Base-by-base conservation (phyloP, 2,797 vertebrate genomes). In the Sitta carolinensis region DNA sequence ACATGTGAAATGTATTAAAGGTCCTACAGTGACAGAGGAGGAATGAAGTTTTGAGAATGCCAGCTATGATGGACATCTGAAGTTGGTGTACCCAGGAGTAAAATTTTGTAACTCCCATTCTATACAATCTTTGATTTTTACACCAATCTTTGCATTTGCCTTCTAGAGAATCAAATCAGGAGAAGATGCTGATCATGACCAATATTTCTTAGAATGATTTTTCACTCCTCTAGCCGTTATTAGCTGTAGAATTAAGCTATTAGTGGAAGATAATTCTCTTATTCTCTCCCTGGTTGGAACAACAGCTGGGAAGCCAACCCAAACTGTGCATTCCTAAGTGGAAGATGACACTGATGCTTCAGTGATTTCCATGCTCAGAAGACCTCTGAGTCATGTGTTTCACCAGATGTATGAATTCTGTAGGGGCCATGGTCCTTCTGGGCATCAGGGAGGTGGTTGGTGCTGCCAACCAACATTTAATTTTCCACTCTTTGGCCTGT, bases 21-120 rank as follows among this genome's bases (percentile, higher is more conserved):
- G 14, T 43, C 27, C 47, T 68, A 5, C 19, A 69, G 1, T 32
- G 12, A 23, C 23, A 47, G 54, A 90, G 45, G 29, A 72, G 25
- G 16, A 62, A 55, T 42, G 55, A 38, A 14, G n/a, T 58, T 76
- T 81, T 88, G 54, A 61, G 75, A 78, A 55, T 76, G 23, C 23
- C 15, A 18, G 0, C 40, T 68, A 23, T 1, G 2, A 91, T 81
- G 13, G 22, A 10, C 1, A 0, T 72, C n/a, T 48, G 62, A 22
- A 48, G 47, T 63, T 87, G 52, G 4, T 87, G 18, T 76, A 22
- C 50, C 22, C 17, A 47, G 38, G 21, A 84, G 9, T 42, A 29
- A 27, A 45, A 16, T 62, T 84, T 83, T 91, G 7, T 86, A 30
- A 58, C 16, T 81, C 16, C 10, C 7, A 5, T 69, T 90, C 80